Evolutionary conservation across 2,797 vertebrate species (phyloP).

Genomic region (Carcharodon carcharias): DNA sequence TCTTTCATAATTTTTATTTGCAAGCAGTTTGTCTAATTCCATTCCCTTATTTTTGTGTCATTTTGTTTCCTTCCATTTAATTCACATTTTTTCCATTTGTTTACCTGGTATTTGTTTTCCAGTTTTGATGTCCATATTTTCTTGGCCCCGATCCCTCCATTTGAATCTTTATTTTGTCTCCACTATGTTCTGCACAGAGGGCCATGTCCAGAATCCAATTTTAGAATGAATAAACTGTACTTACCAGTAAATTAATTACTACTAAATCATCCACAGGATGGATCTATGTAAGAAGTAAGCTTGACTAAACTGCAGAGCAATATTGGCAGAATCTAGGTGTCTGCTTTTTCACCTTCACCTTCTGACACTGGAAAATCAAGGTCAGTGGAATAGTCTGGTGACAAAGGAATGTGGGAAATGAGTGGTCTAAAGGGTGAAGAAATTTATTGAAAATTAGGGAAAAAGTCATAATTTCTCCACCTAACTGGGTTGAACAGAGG

Average conservation of each 20-base stretch:
- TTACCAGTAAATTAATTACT: not conserved
- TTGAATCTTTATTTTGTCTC: not conserved
- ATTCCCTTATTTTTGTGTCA: too few relatives aligned
- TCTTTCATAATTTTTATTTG: not conserved
- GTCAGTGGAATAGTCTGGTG: not conserved
- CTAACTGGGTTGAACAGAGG: not conserved
- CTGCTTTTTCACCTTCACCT: not conserved
- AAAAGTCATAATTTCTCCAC: not conserved
- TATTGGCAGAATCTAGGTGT: not conserved
- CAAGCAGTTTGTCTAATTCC: not conserved
- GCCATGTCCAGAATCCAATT: not conserved
- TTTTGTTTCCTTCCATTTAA: not conserved
- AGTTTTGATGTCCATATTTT: not conserved
- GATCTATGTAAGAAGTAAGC: not conserved
- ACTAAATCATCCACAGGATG: not conserved
- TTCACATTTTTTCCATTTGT: not conserved
- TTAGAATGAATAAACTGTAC: not conserved
- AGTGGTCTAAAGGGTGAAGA: not conserved
- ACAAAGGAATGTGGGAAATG: not conserved
- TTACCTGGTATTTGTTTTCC: not conserved
- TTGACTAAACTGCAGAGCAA: too few relatives aligned
- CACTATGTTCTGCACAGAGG: not conserved
- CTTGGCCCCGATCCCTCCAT: not conserved
- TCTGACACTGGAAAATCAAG: not conserved
- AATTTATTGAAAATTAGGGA: not conserved